phyloP scores from a whole-genome alignment of 2,113 vertebrate genomes.

The Acanthisitta chloris region DNA sequence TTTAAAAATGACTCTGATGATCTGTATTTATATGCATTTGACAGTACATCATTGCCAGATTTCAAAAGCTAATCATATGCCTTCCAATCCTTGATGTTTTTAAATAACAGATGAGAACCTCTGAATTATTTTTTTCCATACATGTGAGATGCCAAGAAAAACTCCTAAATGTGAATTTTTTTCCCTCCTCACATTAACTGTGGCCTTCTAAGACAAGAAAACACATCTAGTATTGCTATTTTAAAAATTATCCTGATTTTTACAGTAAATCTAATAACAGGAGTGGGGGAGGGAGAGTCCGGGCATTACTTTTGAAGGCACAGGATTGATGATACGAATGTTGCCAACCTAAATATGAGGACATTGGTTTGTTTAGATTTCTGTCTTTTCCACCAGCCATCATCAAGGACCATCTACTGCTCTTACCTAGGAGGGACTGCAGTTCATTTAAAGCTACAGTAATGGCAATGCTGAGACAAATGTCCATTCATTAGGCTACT shows the following conservation, averaged over 20 bases:
- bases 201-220: conserved; percentile 13
- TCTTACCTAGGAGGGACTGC: neutral
- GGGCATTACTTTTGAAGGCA: neutral
- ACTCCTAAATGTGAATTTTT: neutral
- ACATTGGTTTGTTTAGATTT: neutral
- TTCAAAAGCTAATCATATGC: neutral
- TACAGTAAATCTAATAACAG: neutral
- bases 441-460: neutral
- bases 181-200: neutral
- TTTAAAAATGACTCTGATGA: neutral
- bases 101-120: neutral
- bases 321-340: neutral
- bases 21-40: neutral
- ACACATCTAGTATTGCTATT: neutral
- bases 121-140: neutral
- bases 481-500: neutral
- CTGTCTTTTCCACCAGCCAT: neutral
- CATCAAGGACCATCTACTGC: neutral
- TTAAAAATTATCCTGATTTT: neutral
- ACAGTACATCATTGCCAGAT: neutral
- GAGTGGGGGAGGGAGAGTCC: neutral
- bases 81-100: neutral
- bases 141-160: neutral
- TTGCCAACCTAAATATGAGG: neutral
- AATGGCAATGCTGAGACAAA: neutral